Conservation (phyloP, 2,113 vertebrate genomes). For the Pelmatolapia mariae region DNA sequence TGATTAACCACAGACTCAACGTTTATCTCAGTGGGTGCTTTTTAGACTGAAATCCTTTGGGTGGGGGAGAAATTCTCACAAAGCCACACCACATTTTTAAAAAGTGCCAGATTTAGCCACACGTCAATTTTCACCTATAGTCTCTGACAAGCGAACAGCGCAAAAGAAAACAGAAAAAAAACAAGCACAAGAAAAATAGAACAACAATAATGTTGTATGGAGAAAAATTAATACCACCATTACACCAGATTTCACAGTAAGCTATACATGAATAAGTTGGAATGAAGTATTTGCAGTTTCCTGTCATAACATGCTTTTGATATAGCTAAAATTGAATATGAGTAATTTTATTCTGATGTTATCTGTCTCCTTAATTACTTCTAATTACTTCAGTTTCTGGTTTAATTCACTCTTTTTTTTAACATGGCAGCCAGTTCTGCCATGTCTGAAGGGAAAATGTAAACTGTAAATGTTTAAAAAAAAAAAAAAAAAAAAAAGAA, state of each 20-base stretch:
- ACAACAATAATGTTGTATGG: not conserved
- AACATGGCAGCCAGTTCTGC: not conserved
- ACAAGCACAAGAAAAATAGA: not conserved
- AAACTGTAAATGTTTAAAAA: not conserved
- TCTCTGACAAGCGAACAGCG: not conserved
- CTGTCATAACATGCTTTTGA: not conserved
- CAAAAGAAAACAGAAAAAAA: not conserved
- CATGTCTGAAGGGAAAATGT: not conserved
- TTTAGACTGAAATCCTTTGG: not conserved
- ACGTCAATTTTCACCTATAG: not conserved
- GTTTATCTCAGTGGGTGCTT: not conserved
- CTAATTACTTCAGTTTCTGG: not conserved
- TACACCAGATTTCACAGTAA: not conserved
- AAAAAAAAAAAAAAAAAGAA: constrained; percentile 10
- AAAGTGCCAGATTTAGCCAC: not conserved
- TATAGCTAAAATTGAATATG: not conserved
- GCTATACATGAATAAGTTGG: not conserved
- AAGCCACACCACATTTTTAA: not conserved
- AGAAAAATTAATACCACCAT: not conserved
- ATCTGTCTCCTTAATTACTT: not conserved
- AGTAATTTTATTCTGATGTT: not conserved
- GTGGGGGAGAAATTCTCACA: not conserved
- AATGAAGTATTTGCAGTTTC: not conserved
- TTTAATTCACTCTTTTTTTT: not conserved
- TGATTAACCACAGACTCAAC: not conserved